A percentile compares a stretch with the other conserved stretches of the same genome.
These are phyloP conservation scores for Galago senegalensis DNA, from an alignment of 2,797 vertebrate genomes.

Conservation along the genomic window DNA sequence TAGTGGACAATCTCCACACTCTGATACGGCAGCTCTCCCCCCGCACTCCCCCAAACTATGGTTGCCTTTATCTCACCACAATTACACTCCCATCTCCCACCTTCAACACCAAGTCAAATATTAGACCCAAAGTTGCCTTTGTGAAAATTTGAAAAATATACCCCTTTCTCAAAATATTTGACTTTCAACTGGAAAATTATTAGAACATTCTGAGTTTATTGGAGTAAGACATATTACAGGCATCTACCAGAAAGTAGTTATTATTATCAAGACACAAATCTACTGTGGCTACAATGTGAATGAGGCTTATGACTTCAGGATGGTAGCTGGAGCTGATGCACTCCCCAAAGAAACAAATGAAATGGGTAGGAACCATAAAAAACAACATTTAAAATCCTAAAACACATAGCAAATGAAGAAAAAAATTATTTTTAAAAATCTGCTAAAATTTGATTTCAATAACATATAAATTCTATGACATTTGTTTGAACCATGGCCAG, in stretches of 20 bases:
- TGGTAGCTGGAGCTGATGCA: not conserved
- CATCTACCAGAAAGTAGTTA: not conserved
- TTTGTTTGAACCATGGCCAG: not conserved
- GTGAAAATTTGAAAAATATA: not conserved
- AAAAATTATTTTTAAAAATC: not conserved
- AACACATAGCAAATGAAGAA: not conserved
- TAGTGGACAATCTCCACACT: not conserved
- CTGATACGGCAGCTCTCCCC: not conserved
- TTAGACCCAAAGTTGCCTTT: not conserved
- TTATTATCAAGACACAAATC: not conserved
- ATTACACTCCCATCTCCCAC: not conserved
- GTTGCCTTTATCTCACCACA: not conserved
- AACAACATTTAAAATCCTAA: not conserved
- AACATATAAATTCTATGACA: not conserved
- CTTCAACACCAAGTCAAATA: not conserved
- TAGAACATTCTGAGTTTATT: not conserved
- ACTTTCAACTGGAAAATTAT: not conserved
- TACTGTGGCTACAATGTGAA: not conserved
- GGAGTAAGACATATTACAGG: not conserved
- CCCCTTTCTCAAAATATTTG: not conserved
- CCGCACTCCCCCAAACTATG: rapidly evolving
- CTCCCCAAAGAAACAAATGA: not conserved
- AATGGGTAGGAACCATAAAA: not conserved
- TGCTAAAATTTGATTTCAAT: not conserved
- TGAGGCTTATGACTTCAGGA: not conserved